Evolutionary conservation across 2,797 vertebrate species (phyloP), one percentile per base, ranked within the genome.

Genomic region (Phalanger gymnotis): DNA sequence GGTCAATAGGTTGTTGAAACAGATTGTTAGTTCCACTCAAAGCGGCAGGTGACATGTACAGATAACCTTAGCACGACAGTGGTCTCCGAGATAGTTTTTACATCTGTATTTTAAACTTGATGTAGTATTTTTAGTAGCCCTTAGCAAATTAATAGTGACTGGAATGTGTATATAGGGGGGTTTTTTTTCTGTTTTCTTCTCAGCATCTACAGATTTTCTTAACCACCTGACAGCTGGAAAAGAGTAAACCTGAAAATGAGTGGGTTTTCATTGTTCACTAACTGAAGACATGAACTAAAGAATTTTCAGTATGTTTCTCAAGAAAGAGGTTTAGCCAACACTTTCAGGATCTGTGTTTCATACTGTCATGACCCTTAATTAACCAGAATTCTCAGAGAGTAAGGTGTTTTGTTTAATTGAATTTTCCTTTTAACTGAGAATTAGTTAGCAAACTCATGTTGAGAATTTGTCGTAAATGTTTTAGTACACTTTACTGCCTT

Each of bases 281-380:
- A 5, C 66, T 95, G 93, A 96, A 93, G 94, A 55, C 19, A 11
- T 95, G 89, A 92, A 95, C 95, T 97, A 95, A 95, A 94, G 93
- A 87, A 87, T 47, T 87, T 87, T 87, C 40, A 87, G 73, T 87
- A 87, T 81, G n/a, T 47, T n/a, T 95, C 57, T 73, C 13, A 47
- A 91, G 58, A 51, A 28, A 96, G 40, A 87, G 95, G 54, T 51
- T 95, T 73, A 22, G 10, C 51, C 94, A 5, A 90, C 66, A 91
- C 54, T 95, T 96, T 94, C 53, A 96, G 66, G 96, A 52, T 28
- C 90, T 96, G 6, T 81, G 31, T 93, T 94, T 96, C 73, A 92
- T 91, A 56, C 90, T 92, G 92, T 9, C 92, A 34, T 95, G 54
- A 96, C 81, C 91, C 22, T 27, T 95, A 25, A 61, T 51, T 51